These are phyloP conservation scores for Larimichthys polyactis DNA, from an alignment of 2,113 vertebrate genomes.

Conservation along the genomic window DNA sequence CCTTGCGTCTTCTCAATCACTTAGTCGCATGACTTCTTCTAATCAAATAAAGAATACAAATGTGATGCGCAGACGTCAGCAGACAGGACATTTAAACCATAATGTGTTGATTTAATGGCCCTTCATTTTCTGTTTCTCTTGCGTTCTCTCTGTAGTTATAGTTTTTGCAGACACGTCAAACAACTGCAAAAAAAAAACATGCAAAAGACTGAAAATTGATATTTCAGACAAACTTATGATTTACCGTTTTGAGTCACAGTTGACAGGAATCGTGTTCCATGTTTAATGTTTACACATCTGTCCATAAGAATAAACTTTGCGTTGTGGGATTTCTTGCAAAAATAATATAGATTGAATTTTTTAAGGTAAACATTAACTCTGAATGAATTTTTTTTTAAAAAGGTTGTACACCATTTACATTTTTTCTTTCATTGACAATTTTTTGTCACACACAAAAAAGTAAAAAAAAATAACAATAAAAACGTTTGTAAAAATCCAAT, in stretches of 20 bases:
- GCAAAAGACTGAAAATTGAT: not conserved
- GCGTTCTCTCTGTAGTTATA: not conserved
- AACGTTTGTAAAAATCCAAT: not conserved
- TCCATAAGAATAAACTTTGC: not conserved
- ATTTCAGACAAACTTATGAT: not conserved
- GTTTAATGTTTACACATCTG: not conserved
- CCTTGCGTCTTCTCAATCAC: not conserved
- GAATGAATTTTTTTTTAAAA: not conserved
- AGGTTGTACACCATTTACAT: not conserved
- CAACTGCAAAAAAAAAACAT: too few species aligned
- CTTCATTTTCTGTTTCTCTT: not conserved
- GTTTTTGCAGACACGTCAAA: not conserved
- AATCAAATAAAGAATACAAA: slow-evolving; percentile 8
- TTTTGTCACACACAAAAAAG: not conserved
- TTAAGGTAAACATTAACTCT: not conserved
- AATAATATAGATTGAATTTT: not conserved
- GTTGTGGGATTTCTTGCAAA: not conserved
- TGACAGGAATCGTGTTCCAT: not conserved
- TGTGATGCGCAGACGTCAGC: not conserved
- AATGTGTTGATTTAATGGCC: not conserved
- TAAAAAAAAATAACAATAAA: not conserved
- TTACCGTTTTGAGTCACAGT: not conserved
- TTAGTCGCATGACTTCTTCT: slow-evolving; percentile 9
- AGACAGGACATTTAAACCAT: not conserved
- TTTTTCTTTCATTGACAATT: too few species aligned